Percentiles rank a stretch among this genome's conserved stretches.
phyloP scores from a whole-genome alignment of 2,888 invertebrate genomes.

The Euzophera pinguis region DNA sequence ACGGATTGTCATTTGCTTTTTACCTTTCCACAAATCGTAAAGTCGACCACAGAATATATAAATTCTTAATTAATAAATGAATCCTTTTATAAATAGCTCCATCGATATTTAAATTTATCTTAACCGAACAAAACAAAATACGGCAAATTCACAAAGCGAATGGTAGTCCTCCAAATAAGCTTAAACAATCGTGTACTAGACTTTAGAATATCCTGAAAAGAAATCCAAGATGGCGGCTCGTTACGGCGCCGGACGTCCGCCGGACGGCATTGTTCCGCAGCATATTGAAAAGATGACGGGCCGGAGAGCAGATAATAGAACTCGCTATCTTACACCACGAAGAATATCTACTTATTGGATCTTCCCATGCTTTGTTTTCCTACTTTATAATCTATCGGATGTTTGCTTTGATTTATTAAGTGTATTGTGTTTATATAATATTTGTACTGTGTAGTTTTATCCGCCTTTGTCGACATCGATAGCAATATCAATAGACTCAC shows the following conservation, averaged over 20 bases:
- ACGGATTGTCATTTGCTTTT: too few relatives aligned
- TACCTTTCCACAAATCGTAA: too few relatives aligned
- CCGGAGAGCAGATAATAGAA: not conserved
- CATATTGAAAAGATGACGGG: constrained; percentile 1
- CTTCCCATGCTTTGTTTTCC: not conserved
- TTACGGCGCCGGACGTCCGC: constrained; percentile 18
- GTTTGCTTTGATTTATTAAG: not conserved
- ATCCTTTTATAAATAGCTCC: too few relatives aligned
- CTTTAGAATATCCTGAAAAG: constrained; percentile 14
- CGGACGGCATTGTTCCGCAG: constrained; percentile 2
- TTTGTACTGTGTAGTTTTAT: too few relatives aligned
- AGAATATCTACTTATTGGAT: constrained; percentile 14
- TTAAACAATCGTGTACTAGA: not conserved
- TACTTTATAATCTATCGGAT: not conserved
- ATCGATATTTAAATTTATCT: too few relatives aligned
- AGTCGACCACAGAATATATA: too few relatives aligned
- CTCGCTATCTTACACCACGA: constrained; percentile 15
- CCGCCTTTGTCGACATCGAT: too few relatives aligned
- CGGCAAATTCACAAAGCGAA: too few relatives aligned
- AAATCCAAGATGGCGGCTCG: not conserved
- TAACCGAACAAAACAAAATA: too few relatives aligned
- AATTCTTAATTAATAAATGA: too few relatives aligned
- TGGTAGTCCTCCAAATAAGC: not conserved
- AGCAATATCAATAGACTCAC: too few relatives aligned
- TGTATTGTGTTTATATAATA: too few relatives aligned